Conservation (phyloP, 2,797 vertebrate genomes). For the Spondyliosoma cantharus region DNA sequence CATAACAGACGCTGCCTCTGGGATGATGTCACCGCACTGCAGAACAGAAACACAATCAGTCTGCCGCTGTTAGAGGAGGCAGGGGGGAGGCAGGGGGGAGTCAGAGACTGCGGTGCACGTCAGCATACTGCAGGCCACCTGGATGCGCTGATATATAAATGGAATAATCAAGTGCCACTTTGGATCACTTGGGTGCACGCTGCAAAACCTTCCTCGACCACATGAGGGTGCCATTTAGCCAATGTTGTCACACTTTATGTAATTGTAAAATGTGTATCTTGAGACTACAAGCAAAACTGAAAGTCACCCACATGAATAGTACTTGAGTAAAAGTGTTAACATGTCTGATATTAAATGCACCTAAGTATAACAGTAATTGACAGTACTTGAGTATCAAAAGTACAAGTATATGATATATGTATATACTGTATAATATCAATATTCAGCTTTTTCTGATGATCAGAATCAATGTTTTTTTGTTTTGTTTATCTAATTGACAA, state of each 20-base stretch:
- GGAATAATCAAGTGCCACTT: conserved; percentile 15
- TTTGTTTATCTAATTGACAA: too few species aligned
- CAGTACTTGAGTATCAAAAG: too few species aligned
- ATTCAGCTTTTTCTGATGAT: too few species aligned
- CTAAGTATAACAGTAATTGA: too few species aligned
- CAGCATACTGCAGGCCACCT: conserved; percentile 45
- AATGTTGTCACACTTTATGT: not conserved
- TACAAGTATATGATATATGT: too few species aligned
- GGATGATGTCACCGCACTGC: conserved; percentile 88
- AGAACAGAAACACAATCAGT: conserved; percentile 56
- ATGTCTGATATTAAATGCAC: too few species aligned
- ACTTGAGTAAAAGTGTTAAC: too few species aligned
- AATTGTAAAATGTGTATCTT: too few species aligned
- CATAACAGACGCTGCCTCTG: conserved; percentile 87
- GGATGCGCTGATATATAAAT: conserved; percentile 37
- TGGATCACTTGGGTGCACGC: not conserved
- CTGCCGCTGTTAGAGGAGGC: conserved; percentile 48
- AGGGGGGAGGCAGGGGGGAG: conserved; percentile 32
- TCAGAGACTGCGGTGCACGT: conserved; percentile 26
- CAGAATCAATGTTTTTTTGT: too few species aligned
- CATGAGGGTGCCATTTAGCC: conserved; percentile 30
- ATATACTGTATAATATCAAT: too few species aligned
- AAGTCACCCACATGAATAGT: too few species aligned
- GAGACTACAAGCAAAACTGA: too few species aligned
- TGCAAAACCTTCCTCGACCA: conserved; percentile 40